Conservation (phyloP, 2,888 invertebrate species). For the Noctua janthina region DNA sequence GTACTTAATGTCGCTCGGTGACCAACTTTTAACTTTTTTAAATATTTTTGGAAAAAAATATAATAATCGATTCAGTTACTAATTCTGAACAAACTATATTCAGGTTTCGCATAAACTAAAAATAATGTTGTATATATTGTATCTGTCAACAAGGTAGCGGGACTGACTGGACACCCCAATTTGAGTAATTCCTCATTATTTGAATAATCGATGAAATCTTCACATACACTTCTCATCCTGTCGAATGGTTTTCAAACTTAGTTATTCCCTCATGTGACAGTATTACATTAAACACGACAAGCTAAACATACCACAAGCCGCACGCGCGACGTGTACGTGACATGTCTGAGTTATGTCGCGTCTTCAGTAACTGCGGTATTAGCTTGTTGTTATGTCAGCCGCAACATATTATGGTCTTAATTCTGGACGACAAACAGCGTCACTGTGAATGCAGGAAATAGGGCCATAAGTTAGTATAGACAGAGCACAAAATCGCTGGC, state of each 20-base stretch:
- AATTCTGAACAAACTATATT: too few species aligned
- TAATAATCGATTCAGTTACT: too few species aligned
- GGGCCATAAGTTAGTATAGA: neutral
- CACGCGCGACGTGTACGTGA: conserved; percentile 12
- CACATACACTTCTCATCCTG: neutral
- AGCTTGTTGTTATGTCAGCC: conserved; percentile 11
- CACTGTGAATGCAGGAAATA: neutral
- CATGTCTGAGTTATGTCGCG: conserved; percentile 28
- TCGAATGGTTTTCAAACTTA: neutral
- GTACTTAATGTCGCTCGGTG: too few species aligned
- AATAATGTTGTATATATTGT: too few species aligned
- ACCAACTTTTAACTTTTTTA: too few species aligned
- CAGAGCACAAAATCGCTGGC: too few species aligned
- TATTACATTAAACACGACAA: conserved; percentile 1
- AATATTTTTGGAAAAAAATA: too few species aligned
- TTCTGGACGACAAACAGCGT: neutral
- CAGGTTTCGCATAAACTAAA: too few species aligned
- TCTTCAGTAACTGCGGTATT: conserved; percentile 14
- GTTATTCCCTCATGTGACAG: neutral
- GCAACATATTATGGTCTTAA: neutral
- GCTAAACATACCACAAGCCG: conserved; percentile 3
- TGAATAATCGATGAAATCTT: neutral
- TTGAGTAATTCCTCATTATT: neutral
- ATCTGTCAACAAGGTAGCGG: neutral
- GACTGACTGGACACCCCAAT: neutral